Evolutionary conservation across 2,113 vertebrate genomes (phyloP), one percentile per base, ranked within the genome.

Genomic region (Lasiurus borealis): DNA sequence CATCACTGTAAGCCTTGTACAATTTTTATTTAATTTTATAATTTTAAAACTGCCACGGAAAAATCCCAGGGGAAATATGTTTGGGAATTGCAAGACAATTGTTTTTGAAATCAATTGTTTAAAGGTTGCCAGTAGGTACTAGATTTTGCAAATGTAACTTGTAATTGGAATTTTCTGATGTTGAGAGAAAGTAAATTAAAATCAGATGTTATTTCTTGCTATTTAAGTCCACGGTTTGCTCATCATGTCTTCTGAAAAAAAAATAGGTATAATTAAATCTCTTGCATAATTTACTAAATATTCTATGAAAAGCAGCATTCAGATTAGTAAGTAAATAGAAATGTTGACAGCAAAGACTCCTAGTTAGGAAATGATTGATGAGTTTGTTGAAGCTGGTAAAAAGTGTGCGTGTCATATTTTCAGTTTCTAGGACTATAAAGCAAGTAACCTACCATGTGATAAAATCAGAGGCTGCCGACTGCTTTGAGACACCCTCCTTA

Each of bases 191-290:
- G 98, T 88, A 98, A 98, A 98, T 98, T 97, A 98, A 98, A 96
- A 97, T 96, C 93, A 98, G 96, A 97, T 95, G 81, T 90, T 98
- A 96, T 97, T 97, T 95, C 90, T 97, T 97, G 54, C 96, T 98
- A 66, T 95, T 97, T 97, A 97, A 98, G 92, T 93, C 36, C 81
- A 84, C 77, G 64, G 85, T 97, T 98, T 98, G 98, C 92, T 48
- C 81, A 96, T 97, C 95, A 95, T 87, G 92, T 97, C 97, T 97
- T 96, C 97, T 98, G n/a, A n/a, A n/a, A 98, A 98, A 98, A 98
- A 98, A 98, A 98, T 98, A 97, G 93, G 96, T 96, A 52, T 98
- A 98, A 98, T 98, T 98, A 98, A 92, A 90, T 97, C 95, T 97
- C 84, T 96, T 98, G 97, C 95, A 98, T 98, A 98, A 98, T 98